These are phyloP conservation scores for Lophochroa leadbeateri DNA, from an alignment of 2,113 vertebrate genomes.

Conservation along the genomic window DNA sequence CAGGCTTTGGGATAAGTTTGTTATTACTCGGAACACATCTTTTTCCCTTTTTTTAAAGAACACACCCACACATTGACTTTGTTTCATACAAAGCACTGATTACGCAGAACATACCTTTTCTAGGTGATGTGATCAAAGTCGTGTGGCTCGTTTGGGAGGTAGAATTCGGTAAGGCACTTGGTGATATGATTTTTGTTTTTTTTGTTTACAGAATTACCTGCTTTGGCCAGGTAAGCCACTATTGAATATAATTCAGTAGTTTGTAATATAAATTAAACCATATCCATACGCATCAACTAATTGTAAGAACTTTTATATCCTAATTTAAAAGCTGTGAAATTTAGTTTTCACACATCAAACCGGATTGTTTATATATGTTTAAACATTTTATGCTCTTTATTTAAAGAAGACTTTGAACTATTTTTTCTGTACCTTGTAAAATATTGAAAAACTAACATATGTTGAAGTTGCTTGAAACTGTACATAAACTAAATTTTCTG, in stretches of 20 bases:
- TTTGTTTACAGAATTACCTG: constrained; percentile 91
- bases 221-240: constrained; percentile 79
- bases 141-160: constrained; percentile 70
- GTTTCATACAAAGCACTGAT: constrained; percentile 79
- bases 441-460: constrained; percentile 93
- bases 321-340: constrained; percentile 88
- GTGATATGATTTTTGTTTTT: constrained; percentile 78
- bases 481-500: constrained; percentile 96
- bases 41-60: constrained; percentile 57
- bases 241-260: constrained; percentile 88
- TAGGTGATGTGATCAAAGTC: constrained; percentile 73
- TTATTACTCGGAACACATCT: constrained; percentile 80
- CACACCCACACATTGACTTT: constrained; percentile 68
- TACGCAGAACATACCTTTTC: constrained; percentile 68
- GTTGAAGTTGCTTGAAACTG: constrained; percentile 90
- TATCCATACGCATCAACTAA: constrained; percentile 81
- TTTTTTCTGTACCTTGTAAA: constrained; percentile 94
- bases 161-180: constrained; percentile 75
- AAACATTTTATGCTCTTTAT: constrained; percentile 93
- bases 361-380: constrained; percentile 86
- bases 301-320: constrained; percentile 87
- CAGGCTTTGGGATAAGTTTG: constrained; percentile 78
- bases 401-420: constrained; percentile 96
- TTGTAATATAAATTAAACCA: constrained; percentile 89
- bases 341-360: constrained; percentile 88